These are phyloP conservation scores for Melanotaenia duboulayi DNA, from an alignment of 2,113 vertebrate genomes.

Conservation along the genomic window DNA sequence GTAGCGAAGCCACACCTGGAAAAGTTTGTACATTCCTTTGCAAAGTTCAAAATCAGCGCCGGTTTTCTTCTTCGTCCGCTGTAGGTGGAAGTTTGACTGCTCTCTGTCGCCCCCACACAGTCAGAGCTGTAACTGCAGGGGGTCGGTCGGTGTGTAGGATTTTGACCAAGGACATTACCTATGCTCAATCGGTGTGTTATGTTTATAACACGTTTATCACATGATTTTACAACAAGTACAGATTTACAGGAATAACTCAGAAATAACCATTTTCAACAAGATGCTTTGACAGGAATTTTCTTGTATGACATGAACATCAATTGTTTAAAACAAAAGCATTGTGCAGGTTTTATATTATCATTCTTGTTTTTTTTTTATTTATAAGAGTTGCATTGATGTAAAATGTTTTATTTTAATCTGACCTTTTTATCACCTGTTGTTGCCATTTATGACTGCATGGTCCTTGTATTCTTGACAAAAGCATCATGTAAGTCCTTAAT, in stretches of 20 bases:
- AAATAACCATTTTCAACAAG: background rate
- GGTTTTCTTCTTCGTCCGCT: slow-evolving; percentile 59
- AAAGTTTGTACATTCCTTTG: slow-evolving; percentile 42
- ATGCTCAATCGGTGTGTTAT: too few species aligned
- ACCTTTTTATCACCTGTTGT: too few species aligned
- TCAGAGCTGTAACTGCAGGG: slow-evolving; percentile 31
- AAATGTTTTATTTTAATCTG: too few species aligned
- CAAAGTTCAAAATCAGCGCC: slow-evolving; percentile 77
- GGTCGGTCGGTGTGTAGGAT: background rate
- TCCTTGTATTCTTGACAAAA: too few species aligned
- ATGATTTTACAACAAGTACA: background rate
- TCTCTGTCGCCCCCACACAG: slow-evolving; percentile 33
- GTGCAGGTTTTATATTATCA: too few species aligned
- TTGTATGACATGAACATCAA: too few species aligned
- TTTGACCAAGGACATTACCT: background rate
- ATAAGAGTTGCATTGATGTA: too few species aligned
- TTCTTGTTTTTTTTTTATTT: too few species aligned
- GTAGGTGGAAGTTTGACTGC: background rate
- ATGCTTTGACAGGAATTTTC: background rate
- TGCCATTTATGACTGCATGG: too few species aligned
- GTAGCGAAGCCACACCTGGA: slow-evolving; percentile 58
- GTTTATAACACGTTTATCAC: background rate
- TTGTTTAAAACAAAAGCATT: too few species aligned
- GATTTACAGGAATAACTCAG: background rate
- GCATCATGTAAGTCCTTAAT: too few species aligned